Conservation (phyloP, 2,888 invertebrate species). For the Cryptosula pallasiana region DNA sequence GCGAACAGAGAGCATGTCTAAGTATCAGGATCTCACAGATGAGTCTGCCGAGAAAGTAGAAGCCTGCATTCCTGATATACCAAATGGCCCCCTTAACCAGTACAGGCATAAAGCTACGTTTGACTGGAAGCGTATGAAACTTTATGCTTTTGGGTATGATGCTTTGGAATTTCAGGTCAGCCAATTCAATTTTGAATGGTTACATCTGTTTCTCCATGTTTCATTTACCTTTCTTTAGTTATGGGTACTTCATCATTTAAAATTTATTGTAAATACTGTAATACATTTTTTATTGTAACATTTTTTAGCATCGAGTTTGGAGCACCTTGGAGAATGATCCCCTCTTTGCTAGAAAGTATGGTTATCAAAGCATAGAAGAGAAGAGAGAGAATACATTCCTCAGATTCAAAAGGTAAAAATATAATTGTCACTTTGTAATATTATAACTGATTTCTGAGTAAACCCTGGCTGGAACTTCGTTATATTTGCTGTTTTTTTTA, state of each 20-base stretch:
- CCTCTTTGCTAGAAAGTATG: slow-evolving; percentile 64
- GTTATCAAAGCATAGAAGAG: slow-evolving; percentile 66
- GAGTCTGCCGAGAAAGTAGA: not conserved
- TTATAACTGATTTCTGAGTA: too few species aligned
- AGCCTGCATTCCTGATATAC: slow-evolving; percentile 39
- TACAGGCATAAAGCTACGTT: slow-evolving; percentile 76
- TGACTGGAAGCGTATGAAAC: slow-evolving; percentile 77
- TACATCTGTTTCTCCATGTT: too few species aligned
- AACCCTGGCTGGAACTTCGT: too few species aligned
- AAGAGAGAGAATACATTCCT: slow-evolving; percentile 55
- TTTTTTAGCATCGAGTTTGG: slow-evolving; percentile 70
- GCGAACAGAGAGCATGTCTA: too few species aligned
- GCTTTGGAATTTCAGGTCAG: slow-evolving; percentile 73
- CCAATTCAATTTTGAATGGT: too few species aligned
- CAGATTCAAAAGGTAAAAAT: slow-evolving; percentile 51
- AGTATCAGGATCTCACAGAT: not conserved
- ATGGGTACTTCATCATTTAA: too few species aligned
- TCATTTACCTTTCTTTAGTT: too few species aligned
- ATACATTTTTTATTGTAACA: not conserved
- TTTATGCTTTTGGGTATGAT: slow-evolving; percentile 74
- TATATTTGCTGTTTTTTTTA: too few species aligned
- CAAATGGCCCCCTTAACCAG: slow-evolving; percentile 67
- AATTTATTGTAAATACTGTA: too few species aligned
- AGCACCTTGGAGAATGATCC: slow-evolving; percentile 72
- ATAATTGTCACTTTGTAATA: too few species aligned